A percentile compares a stretch with the other conserved stretches of the same genome.
Evolutionary conservation across 1,140 invertebrate genomes (phyloP).

Genomic region (Procambarus clarkii): DNA sequence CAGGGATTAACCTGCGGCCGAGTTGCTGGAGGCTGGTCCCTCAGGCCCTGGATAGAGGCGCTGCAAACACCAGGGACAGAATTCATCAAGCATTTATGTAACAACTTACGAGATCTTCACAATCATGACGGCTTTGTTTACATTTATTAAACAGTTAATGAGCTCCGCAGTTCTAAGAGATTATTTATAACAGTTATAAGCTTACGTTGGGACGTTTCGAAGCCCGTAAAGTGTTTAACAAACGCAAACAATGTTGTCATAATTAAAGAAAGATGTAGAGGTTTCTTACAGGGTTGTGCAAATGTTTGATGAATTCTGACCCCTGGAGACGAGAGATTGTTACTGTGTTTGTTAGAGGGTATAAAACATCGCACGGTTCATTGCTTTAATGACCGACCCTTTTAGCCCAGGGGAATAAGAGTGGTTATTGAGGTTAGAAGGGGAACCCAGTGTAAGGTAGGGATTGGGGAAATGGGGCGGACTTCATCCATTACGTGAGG

Average conservation of each 20-base stretch:
- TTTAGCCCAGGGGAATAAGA: background rate
- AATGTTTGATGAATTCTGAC: too few species aligned
- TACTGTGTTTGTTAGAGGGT: background rate
- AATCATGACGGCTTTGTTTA: too few species aligned
- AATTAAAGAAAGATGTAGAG: too few species aligned
- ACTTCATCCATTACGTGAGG: background rate
- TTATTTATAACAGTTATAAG: too few species aligned
- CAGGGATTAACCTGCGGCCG: constrained; percentile 1
- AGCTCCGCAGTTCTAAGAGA: too few species aligned
- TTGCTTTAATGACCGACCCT: background rate
- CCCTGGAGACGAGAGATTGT: background rate
- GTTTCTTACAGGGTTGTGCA: too few species aligned
- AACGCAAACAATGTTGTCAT: too few species aligned
- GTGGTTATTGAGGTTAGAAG: background rate
- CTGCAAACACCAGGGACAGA: background rate
- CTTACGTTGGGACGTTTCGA: too few species aligned
- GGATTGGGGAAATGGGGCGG: background rate
- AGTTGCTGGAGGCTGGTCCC: background rate
- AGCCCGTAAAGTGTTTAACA: too few species aligned
- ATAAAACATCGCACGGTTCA: background rate
- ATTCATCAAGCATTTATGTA: too few species aligned
- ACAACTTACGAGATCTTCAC: too few species aligned
- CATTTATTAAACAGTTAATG: too few species aligned
- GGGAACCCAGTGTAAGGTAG: background rate
- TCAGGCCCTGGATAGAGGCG: background rate